Evolutionary conservation across 1,140 invertebrate genomes (phyloP).

Genomic region (Teleogryllus occipitalis): DNA sequence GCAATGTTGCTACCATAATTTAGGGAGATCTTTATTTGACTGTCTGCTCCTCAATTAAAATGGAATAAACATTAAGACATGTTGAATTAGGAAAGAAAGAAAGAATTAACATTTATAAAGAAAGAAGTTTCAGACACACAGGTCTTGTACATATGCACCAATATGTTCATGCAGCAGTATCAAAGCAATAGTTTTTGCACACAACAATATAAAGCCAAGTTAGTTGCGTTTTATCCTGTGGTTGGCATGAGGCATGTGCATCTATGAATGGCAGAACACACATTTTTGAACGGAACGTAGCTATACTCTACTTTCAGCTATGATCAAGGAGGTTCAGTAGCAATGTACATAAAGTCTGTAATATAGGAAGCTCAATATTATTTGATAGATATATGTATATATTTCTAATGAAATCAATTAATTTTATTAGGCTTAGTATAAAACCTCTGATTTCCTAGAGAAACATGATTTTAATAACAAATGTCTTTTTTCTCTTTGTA

Average conservation of each 20-base stretch:
- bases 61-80: too few species aligned
- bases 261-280: not conserved
- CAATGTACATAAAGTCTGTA: not conserved
- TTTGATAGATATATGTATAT: not conserved
- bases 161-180: not conserved
- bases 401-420: not conserved
- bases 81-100: too few species aligned
- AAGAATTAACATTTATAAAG: too few species aligned
- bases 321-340: not conserved
- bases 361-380: conserved; percentile 5
- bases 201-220: not conserved
- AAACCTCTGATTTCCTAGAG: not conserved
- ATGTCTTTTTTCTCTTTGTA: not conserved
- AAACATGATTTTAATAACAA: not conserved
- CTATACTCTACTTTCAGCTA: not conserved
- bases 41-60: too few species aligned
- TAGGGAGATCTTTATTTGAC: too few species aligned
- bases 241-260: not conserved
- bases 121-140: too few species aligned
- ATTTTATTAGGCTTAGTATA: not conserved
- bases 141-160: not conserved
- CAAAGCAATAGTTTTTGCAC: not conserved
- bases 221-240: not conserved
- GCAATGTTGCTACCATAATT: too few species aligned
- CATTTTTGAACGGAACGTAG: not conserved